Base-by-base conservation (phyloP, 2,888 invertebrate species). In the Brenthis hecate region DNA sequence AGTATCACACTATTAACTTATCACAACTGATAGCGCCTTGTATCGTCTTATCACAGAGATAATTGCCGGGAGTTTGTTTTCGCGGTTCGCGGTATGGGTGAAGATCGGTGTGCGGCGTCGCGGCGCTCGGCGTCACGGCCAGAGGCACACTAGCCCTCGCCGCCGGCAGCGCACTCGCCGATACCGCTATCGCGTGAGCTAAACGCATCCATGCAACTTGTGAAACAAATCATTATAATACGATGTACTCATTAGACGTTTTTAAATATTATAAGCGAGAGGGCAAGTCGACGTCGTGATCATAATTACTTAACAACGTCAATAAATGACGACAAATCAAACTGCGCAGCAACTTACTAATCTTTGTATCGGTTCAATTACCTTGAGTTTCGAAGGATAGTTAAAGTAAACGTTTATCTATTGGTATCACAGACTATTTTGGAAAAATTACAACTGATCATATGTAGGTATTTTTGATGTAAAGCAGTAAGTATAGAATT, bases 1-100 rank as follows among this genome's bases (percentile, higher is more conserved):
- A 84, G 87, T 90, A 91, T 92, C 92, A 88, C 88, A 86, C 85
- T 86, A 81, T 80, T 78, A 79, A 85, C 79, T 87, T 91, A 90
- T 91, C 91, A 84, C 81, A 77, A 78, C 81, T 84, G 89, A 91
- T 91, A 92, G 82, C 81, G 83, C 81, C 82, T 79, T 82, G 79
- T 83, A 85, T 84, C 81, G 84, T 82, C 85, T 89, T 91, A 92
- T 91, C 92, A 84, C 82, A 80, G 77, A 72, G 90, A 91, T 91
- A 89, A 88, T 87, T 85, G 79, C 77, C 78, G 76, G 84, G 73
- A 69, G 88, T 90, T 90, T 91, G 88, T 89, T 90, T 90, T 88
- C 81, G 84, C 80, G 80, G 79, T 74, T 76, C 67, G 71, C 71
- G 74, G 73, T 69, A 73, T 69, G 77, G 53, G 36, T 53, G 53